Base-by-base conservation (phyloP, 2,888 invertebrate genomes). In the Thecocarcelia acutangulata region DNA sequence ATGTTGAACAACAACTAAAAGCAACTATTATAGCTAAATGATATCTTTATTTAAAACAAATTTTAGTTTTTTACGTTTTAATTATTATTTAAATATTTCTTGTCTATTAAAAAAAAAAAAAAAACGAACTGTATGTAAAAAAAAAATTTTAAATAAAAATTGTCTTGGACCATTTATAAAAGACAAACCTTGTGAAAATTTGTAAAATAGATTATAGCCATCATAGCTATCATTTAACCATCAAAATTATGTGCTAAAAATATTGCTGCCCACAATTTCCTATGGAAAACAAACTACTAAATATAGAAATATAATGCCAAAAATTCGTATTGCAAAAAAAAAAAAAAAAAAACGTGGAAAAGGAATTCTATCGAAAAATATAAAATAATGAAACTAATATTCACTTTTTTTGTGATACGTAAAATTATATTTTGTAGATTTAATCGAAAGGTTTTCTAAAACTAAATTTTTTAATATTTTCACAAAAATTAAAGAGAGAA, bases 21-120 rank as follows among this genome's bases (percentile, higher is more conserved):
- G 79, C 54, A 74, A 69, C 59, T 12, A 19, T 76, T 19, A 33
- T 58, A 42, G 33, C 58, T 44, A 63, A 80, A 74, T 80, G 74
- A 74, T 72, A 72, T 68, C 8, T 15, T 33, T 58, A 64, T n/a
- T 33, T 48, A n/a, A 3, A 40, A 6, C 13, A 13, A 3, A 48
- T 58, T 70, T 44, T 17, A 54, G 50, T 59, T 66, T 28, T 48
- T 40, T 3, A 52, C 40, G 15, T 46, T 70, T 77, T 66, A 59
- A n/a, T 37, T 46, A 15, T 40, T 46, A 9, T 50, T 59, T 64
- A 21, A 44, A 42, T 46, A 19, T 19, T 42, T 1, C 28, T 44
- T 19, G 0, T 17, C 46, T 46, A 28, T 42, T 17, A 63, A 15
- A 11, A 24, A 42, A 50, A 28, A 5, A 8, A 15, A 11, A 24